Base-by-base conservation (phyloP, 2,797 vertebrate genomes). In the Lagorchestes hirsutus region DNA sequence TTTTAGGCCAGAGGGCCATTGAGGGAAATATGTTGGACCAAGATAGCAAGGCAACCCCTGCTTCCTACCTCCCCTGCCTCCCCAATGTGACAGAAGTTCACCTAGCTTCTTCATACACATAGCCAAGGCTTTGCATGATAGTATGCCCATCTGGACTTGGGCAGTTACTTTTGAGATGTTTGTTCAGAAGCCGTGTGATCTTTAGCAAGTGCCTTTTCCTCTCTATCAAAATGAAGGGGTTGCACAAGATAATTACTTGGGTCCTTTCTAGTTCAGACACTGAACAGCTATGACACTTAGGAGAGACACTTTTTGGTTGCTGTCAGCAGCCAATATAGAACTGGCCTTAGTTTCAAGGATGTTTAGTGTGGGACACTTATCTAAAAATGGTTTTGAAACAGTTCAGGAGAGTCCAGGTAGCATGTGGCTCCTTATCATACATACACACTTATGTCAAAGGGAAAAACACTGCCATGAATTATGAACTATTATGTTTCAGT, bases 371-470 rank as follows among this genome's bases (percentile, higher is more conserved):
- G 57, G 93, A 93, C 55, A 31, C 40, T 82, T 74, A 94, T 91
- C 34, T 57, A 40, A 93, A 54, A 94, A 90, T 94, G 59, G 5
- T 62, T 90, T 55, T 96, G 92, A 96, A 96, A 57, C 58, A 93
- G 46, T 87, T 94, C 40, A 90, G 94, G 93, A 91, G 6, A 94
- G 11, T 92, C 62, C 29, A 0, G 92, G 91, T 74, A 62, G 94
- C 4, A n/a, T 29, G 54, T 52, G 82, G 50, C 46, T 94, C 94
- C 18, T 93, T 34, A 34, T 59, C 87, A 55, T 40, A 96, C n/a
- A 96, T 40, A 14, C 27, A 52, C 34, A 82, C 52, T 46, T 94
- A 31, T 92, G 92, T 92, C 91, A 95, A 58, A 55, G 11, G 74
- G 74, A 46, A 46, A 74, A 46, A 87, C 22, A 82, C 6, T 87